A percentile compares a stretch with the other conserved stretches of the same genome.
phyloP scores from a whole-genome alignment of 2,113 vertebrate genomes.

The Porphyrio hochstetteri region DNA sequence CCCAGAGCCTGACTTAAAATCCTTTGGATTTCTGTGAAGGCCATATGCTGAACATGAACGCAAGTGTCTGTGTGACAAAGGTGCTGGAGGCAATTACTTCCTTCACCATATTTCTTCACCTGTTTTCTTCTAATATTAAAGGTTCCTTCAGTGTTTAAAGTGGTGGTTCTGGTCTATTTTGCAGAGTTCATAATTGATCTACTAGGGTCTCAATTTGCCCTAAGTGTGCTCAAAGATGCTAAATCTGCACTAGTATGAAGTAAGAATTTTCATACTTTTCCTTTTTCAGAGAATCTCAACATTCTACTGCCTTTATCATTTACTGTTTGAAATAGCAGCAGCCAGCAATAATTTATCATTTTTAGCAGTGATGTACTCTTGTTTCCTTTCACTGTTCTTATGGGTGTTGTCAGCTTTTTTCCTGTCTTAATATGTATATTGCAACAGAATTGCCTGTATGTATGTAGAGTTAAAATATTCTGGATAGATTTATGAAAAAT shows the following conservation, averaged over 20 bases:
- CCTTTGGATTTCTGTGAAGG: not conserved
- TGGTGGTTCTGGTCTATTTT: not conserved
- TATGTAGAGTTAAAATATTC: not conserved
- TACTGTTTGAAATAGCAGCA: not conserved
- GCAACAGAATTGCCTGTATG: not conserved
- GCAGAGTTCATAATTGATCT: not conserved
- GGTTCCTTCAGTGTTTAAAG: not conserved
- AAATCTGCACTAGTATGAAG: not conserved
- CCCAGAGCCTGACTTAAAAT: slow-evolving; percentile 12
- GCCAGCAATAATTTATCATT: not conserved
- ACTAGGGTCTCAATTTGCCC: not conserved
- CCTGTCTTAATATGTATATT: not conserved
- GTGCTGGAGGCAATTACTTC: not conserved
- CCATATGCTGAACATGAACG: not conserved
- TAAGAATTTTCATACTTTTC: not conserved
- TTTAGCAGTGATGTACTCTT: not conserved
- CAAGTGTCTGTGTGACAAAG: not conserved
- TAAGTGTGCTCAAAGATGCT: not conserved
- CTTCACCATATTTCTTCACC: not conserved
- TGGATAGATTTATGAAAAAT: not conserved
- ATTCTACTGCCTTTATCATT: not conserved
- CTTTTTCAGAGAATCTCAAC: not conserved
- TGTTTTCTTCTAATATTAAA: not conserved
- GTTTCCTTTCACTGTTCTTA: not conserved
- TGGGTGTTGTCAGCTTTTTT: not conserved